Conservation (phyloP, 2,113 vertebrate genomes). For the Neogobius melanostomus region DNA sequence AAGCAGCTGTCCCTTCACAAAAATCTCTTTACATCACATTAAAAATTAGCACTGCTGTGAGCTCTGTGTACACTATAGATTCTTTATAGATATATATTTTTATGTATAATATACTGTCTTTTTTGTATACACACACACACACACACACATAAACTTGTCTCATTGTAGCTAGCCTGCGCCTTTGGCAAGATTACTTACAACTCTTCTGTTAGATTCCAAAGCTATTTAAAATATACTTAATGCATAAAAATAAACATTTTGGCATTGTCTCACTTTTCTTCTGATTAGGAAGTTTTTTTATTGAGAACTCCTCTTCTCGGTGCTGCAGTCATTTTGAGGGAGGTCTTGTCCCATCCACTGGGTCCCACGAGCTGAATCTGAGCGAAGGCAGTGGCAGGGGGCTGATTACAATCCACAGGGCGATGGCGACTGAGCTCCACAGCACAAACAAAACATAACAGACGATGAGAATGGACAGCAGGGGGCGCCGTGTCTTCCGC, state of each 20-base stretch:
- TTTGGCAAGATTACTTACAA: constrained; percentile 99
- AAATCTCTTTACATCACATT: constrained; percentile 74
- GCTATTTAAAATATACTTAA: constrained; percentile 99
- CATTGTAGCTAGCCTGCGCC: constrained; percentile 85
- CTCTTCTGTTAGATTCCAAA: constrained; percentile 91
- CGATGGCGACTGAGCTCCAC: constrained; percentile 26
- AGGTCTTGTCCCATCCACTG: constrained; percentile 40
- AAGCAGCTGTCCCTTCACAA: constrained; percentile 76
- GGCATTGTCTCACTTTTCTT: constrained; percentile 83
- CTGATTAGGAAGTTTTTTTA: constrained; percentile 59
- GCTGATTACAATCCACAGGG: constrained; percentile 41
- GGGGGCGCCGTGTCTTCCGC: constrained; percentile 25
- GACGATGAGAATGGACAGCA: constrained; percentile 52
- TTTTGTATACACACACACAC: constrained; percentile 74
- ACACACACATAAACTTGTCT: constrained; percentile 75
- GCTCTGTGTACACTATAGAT: constrained; percentile 70
- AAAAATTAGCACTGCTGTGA: constrained; percentile 70
- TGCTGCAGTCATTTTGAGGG: constrained; percentile 55
- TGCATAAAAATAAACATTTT: constrained; percentile 99
- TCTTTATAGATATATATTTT: constrained; percentile 70
- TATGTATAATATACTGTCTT: constrained; percentile 73
- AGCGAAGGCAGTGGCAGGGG: constrained; percentile 19
- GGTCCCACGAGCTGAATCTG: constrained; percentile 38
- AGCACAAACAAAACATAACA: constrained; percentile 51
- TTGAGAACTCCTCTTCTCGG: constrained; percentile 71